Percentiles rank a stretch among this genome's conserved stretches.
Evolutionary conservation across 2,113 vertebrate species (phyloP).

Genomic region (Pseudonaja textilis): DNA sequence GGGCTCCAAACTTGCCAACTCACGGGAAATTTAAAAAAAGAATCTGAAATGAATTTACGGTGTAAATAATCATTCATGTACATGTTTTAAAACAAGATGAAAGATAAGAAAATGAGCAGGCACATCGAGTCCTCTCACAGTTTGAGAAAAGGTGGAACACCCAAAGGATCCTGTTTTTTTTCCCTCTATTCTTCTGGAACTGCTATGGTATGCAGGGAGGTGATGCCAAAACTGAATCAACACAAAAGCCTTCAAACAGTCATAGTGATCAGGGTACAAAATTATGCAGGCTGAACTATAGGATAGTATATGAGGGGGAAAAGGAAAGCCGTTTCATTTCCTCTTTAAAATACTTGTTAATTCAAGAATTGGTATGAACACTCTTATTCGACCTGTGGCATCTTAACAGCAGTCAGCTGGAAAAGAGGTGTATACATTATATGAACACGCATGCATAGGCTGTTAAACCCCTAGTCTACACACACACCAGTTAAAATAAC

Average conservation of each 20-base stretch:
- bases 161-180: background rate
- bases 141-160: background rate
- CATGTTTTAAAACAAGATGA: constrained; percentile 3
- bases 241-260: background rate
- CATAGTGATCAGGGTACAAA: background rate
- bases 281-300: background rate
- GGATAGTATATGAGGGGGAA: background rate
- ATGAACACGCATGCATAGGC: background rate
- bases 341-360: background rate
- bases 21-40: background rate
- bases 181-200: background rate
- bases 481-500: background rate
- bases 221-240: background rate
- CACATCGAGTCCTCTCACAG: background rate
- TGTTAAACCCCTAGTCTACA: too few species aligned
- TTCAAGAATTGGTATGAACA: background rate
- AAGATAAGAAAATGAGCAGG: background rate
- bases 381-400: background rate
- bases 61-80: background rate
- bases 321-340: background rate
- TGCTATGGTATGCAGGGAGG: background rate
- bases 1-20: background rate
- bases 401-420: background rate
- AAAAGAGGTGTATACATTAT: background rate
- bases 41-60: background rate